These are phyloP conservation scores for Ancistrus triradiatus DNA, from an alignment of 2,113 vertebrate genomes.

Conservation along the genomic window DNA sequence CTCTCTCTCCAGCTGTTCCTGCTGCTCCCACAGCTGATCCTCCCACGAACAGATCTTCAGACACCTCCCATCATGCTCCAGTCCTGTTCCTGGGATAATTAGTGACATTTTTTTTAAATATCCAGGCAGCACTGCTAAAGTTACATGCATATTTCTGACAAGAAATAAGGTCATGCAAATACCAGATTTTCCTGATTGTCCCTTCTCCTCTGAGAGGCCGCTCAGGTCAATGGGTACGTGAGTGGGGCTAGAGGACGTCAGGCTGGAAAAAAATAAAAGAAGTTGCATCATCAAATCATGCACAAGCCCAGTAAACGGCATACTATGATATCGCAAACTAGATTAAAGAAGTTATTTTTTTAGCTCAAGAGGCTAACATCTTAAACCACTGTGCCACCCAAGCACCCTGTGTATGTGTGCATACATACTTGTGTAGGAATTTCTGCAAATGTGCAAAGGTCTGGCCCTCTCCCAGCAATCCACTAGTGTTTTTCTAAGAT, in stretches of 20 bases:
- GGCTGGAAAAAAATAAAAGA: slow-evolving; percentile 58
- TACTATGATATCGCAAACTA: no score
- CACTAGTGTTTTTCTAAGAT: no score
- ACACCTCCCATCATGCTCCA: slow-evolving; percentile 56
- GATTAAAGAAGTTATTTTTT: no score
- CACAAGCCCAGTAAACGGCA: no score
- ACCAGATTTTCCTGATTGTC: slow-evolving; percentile 68
- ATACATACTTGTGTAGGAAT: no score
- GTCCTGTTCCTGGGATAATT: slow-evolving; percentile 45
- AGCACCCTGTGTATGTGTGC: no score
- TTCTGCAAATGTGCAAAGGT: no score
- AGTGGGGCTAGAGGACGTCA: slow-evolving; percentile 80
- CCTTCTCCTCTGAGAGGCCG: slow-evolving; percentile 70
- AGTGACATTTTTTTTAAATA: no score
- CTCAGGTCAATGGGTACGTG: slow-evolving; percentile 73
- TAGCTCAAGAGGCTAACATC: no score
- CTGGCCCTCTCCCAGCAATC: no score
- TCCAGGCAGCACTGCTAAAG: no score
- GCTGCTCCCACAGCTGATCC: slow-evolving; percentile 81
- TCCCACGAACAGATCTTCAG: slow-evolving; percentile 76
- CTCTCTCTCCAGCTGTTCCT: slow-evolving; percentile 86
- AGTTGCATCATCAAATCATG: not conserved
- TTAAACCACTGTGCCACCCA: no score
- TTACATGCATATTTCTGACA: not conserved
- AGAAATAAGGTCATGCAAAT: not conserved